These are phyloP conservation scores for Copsychus sechellarum DNA, from an alignment of 2,113 vertebrate species.

Conservation along the genomic window DNA sequence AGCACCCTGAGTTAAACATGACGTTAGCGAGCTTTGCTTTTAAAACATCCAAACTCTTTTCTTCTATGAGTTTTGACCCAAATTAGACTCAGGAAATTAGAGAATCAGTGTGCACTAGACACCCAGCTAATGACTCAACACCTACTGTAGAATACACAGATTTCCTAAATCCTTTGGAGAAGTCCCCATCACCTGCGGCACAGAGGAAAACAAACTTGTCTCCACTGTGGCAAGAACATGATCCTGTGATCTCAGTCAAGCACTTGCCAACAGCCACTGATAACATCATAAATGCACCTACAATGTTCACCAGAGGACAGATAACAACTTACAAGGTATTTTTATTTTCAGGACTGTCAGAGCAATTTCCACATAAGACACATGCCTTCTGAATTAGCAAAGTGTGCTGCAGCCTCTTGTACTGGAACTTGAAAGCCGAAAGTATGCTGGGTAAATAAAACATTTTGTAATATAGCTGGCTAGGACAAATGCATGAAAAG, in stretches of 20 bases:
- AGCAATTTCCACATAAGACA: neutral
- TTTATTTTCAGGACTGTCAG: constrained; percentile 21
- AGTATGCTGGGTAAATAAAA: neutral
- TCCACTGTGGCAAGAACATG: neutral
- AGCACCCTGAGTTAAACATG: neutral
- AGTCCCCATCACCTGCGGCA: neutral
- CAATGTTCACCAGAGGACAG: neutral
- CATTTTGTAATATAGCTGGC: neutral
- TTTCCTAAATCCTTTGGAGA: neutral
- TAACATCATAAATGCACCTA: constrained; percentile 7
- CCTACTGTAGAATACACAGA: neutral
- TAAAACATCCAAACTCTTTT: neutral
- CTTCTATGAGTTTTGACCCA: neutral
- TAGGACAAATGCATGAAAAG: neutral
- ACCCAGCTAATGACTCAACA: neutral
- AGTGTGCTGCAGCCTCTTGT: neutral
- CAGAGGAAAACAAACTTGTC: neutral
- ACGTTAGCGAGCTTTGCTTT: neutral
- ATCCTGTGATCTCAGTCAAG: constrained; percentile 1
- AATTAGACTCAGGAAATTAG: neutral
- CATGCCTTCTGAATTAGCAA: neutral
- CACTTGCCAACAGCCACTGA: constrained; percentile 12
- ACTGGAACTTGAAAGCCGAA: neutral
- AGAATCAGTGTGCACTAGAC: neutral
- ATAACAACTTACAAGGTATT: neutral